Evolutionary conservation across 2,797 vertebrate species (phyloP).

Genomic region (Arrhamphus sclerolepis): DNA sequence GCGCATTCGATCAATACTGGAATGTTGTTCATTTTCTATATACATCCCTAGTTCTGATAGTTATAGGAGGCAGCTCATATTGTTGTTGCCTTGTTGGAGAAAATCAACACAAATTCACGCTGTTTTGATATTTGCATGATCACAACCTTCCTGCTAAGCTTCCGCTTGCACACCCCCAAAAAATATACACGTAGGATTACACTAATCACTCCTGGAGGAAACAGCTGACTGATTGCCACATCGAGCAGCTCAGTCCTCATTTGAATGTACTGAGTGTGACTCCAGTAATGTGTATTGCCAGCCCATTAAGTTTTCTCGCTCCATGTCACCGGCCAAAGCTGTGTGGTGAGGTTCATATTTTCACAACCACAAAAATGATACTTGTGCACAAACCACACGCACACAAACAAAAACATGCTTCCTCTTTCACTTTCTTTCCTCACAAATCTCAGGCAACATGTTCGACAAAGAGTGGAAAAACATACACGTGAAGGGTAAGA

Average conservation of each 20-base stretch:
- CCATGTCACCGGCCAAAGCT: conserved; percentile 67
- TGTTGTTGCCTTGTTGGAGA: conserved; percentile 23
- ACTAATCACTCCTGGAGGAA: conserved; percentile 24
- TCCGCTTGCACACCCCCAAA: conserved; percentile 6
- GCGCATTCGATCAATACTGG: no score
- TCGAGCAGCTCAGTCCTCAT: conserved; percentile 24
- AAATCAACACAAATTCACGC: conserved; percentile 55
- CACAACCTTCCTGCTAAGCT: conserved; percentile 34
- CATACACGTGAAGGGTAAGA: conserved; percentile 7
- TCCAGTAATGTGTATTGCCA: conserved; percentile 22
- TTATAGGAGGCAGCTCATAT: conserved; percentile 10
- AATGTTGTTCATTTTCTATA: no score
- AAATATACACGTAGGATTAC: conserved; percentile 14
- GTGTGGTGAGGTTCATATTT: conserved; percentile 32
- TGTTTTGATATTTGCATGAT: conserved; percentile 50
- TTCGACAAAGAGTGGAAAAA: conserved; percentile 40
- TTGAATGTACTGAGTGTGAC: conserved; percentile 21
- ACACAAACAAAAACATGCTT: conserved; percentile 18
- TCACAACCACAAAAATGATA: conserved; percentile 20
- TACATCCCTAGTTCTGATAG: no score
- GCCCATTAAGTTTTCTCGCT: conserved; percentile 69
- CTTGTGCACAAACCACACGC: background rate
- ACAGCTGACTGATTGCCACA: conserved; percentile 26
- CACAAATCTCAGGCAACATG: conserved; percentile 32
- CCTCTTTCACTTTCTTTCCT: conserved; percentile 30